Conservation (phyloP, 1,140 invertebrate species). For the Xylocopa sonorina region DNA sequence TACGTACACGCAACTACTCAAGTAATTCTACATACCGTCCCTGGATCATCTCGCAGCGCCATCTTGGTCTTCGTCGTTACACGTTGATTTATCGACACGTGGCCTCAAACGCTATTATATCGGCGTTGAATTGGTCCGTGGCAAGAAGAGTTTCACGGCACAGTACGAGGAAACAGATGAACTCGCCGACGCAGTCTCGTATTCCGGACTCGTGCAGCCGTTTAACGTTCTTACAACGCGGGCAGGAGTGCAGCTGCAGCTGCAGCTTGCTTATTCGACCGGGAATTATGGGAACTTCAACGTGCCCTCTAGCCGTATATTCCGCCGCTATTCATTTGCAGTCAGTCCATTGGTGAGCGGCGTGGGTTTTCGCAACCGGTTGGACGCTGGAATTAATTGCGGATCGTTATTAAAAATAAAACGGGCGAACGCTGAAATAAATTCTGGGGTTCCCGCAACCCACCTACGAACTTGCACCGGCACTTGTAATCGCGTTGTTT, state of each 20-base stretch:
- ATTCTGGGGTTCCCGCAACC: neutral
- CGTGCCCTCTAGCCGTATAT: neutral
- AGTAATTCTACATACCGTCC: neutral
- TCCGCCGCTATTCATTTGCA: neutral
- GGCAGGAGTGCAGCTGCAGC: neutral
- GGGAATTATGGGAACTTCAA: constrained; percentile 36
- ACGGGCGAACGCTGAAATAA: neutral
- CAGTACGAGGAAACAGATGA: neutral
- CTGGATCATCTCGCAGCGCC: neutral
- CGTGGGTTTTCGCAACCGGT: neutral
- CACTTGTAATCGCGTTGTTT: neutral
- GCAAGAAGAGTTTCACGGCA: neutral
- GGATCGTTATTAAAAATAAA: constrained; percentile 10
- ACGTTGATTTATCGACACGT: constrained; percentile 24
- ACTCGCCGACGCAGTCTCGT: neutral
- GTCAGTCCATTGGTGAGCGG: neutral
- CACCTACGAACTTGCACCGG: neutral
- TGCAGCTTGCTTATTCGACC: constrained; percentile 17
- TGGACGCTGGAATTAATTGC: neutral
- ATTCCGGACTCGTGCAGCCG: constrained; percentile 21
- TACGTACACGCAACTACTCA: no score
- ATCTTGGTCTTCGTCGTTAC: neutral
- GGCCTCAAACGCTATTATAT: constrained; percentile 17
- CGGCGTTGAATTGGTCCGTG: neutral
- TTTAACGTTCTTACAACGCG: constrained; percentile 29